Base-by-base conservation (phyloP, 2,797 vertebrate species). In the Dromococcyx pavoninus region DNA sequence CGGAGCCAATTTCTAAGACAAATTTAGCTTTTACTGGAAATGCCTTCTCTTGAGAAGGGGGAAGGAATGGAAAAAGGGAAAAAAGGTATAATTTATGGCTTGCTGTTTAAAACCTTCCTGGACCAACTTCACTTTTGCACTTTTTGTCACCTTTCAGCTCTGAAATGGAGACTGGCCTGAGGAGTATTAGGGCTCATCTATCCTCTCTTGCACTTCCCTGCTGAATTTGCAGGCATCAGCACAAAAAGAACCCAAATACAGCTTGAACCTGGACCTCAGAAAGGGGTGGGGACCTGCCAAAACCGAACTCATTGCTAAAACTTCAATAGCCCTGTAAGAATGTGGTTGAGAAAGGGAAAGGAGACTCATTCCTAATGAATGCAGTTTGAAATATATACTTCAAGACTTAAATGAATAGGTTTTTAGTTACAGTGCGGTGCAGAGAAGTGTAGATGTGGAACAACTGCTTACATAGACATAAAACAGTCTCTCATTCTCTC, bases 401-500 rank as follows among this genome's bases (percentile, higher is more conserved):
- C 79, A 77, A 73, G 83, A 86, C 88, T 94, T 92, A 96, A 97
- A 97, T 97, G 84, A 96, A 90, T 94, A 94, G 96, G 97, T 97
- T 97, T 97, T 95, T 66, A 94, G 95, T 97, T 97, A 94, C 95
- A 96, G 27, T 92, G 94, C 67, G 91, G 83, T 88, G 56, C 65
- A 88, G 86, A 74, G 76, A 75, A 84, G 35, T 90, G 89, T 90
- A 88, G 82, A 96, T 87, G 92, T 93, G 91, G 88, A 97, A 94
- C 91, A 96, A 97, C 95, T 94, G 90, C 91, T 96, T 95, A 86
- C 61, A 92, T 37, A 96, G 84, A 95, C 81, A 73, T 92, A 96
- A 95, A 92, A 87, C 87, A 97, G 81, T 18, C 64, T 18, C 64
- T 95, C 54, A 73, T 56, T 93, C 87, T 87, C 92, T 93, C 78